Conservation (phyloP, 2,888 invertebrate genomes). For the Punctoribates punctum region DNA sequence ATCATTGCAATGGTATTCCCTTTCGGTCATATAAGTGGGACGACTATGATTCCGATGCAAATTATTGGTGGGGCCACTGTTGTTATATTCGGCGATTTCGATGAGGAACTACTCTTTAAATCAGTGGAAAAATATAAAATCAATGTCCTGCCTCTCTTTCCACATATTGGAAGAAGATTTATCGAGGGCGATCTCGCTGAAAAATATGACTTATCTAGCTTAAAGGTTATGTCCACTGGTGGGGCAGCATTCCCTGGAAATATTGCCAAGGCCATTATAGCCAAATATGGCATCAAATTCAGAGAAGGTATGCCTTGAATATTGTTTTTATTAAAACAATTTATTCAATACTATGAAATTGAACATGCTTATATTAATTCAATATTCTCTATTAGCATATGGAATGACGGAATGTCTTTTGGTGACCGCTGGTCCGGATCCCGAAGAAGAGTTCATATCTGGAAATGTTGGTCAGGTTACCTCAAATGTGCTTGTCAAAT, state of each 20-base stretch:
- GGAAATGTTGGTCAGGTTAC: neutral
- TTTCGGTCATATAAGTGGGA: neutral
- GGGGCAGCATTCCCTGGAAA: neutral
- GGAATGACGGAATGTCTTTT: constrained; percentile 1
- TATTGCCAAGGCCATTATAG: neutral
- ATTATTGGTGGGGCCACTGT: neutral
- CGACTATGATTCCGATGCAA: neutral
- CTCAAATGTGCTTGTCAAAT: neutral
- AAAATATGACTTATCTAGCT: constrained; percentile 3
- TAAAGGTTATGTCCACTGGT: neutral
- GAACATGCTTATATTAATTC: no score
- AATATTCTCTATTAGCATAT: no score
- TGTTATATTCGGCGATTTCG: neutral
- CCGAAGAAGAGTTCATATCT: neutral
- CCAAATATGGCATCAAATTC: neutral
- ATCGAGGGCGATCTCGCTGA: neutral
- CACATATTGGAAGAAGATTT: neutral
- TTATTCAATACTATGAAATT: no score
- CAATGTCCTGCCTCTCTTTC: neutral
- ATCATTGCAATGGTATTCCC: neutral
- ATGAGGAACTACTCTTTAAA: neutral
- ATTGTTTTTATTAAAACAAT: no score
- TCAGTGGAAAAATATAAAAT: constrained; percentile 11
- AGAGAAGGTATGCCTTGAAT: neutral
- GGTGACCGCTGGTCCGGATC: neutral